phyloP scores from a whole-genome alignment of 2,113 vertebrate genomes.

The Corythaixoides concolor region DNA sequence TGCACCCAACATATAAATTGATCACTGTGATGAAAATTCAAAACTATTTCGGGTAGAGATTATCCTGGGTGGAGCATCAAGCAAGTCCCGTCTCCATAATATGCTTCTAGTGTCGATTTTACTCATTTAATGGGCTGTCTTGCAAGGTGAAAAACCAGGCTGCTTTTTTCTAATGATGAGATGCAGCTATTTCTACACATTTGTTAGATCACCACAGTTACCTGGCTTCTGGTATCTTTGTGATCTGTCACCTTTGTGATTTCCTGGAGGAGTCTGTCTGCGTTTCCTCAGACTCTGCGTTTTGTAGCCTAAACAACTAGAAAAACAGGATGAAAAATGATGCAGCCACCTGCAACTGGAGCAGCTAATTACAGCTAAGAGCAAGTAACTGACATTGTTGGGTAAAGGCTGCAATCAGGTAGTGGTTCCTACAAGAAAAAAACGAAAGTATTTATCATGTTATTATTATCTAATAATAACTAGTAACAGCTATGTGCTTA shows the following conservation, averaged over 20 bases:
- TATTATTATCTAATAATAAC: not conserved
- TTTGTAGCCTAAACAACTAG: not conserved
- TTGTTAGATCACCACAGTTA: not conserved
- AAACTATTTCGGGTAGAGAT: not conserved
- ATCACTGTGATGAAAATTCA: not conserved
- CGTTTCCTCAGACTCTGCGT: accelerated
- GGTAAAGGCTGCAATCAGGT: not conserved
- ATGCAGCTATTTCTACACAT: not conserved
- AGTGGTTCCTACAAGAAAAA: not conserved
- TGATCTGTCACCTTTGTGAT: not conserved
- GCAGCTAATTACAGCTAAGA: not conserved
- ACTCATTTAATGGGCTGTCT: not conserved
- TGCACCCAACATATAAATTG: not conserved
- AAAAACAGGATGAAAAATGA: not conserved
- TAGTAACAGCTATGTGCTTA: not conserved
- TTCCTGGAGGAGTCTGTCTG: not conserved
- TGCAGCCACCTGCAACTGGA: not conserved
- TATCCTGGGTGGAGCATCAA: not conserved
- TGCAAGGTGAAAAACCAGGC: not conserved
- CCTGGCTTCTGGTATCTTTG: not conserved
- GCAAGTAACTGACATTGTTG: not conserved
- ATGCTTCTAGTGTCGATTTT: not conserved
- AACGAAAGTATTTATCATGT: not conserved
- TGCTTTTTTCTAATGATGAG: not conserved
- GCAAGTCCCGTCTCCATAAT: not conserved